Evolutionary conservation across 2,797 vertebrate species (phyloP), one percentile per base, ranked within the genome.

Genomic region (Peromyscus attwateri): DNA sequence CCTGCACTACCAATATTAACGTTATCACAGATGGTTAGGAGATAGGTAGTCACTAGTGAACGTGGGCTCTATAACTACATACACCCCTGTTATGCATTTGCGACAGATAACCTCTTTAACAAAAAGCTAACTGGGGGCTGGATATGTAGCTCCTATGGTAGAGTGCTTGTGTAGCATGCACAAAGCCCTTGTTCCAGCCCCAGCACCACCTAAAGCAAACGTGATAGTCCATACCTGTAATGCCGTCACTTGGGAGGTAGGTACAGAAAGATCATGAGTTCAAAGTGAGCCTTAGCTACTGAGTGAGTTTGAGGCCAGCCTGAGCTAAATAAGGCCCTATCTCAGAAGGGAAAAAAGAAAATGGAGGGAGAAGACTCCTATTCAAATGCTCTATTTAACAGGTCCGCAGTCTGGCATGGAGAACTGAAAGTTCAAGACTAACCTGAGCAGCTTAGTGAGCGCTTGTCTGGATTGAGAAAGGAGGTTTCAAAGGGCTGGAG

Each of bases 1-100:
- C 31, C 71, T 89, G 55, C 52, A 49, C 6, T 91, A 55, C 94
- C 88, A 46, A 49, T 49, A 34, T 92, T 94, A 95, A 37, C 79
- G 80, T 94, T 97, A 84, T 95, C 29, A 81, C 27, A 70, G 19
- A 68, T 73, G 6, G 75, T 68, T 57, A 49, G 6, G 71, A 73
- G 55, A n/a, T 62, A 71, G 66, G 31, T 10, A 21, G n/a, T 81
- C 62, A 52, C 10, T 3, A 19, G 7, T 64, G 29, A 95, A 52
- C 14, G 75, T 60, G 66, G 40, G 16, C 57, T 96, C 34, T 57
- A 21, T n/a, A 71, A 83, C n/a, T 84, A n/a, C 4, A 71, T 46
- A 62, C 4, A 52, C 81, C 23, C 52, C 19, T 64, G 12, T 76
- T 80, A 52, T 17, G 49, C 17, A 29, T 70, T 92, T 88, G 64